Evolutionary conservation across 2,113 vertebrate species (phyloP).

Genomic region (Empidonax traillii): DNA sequence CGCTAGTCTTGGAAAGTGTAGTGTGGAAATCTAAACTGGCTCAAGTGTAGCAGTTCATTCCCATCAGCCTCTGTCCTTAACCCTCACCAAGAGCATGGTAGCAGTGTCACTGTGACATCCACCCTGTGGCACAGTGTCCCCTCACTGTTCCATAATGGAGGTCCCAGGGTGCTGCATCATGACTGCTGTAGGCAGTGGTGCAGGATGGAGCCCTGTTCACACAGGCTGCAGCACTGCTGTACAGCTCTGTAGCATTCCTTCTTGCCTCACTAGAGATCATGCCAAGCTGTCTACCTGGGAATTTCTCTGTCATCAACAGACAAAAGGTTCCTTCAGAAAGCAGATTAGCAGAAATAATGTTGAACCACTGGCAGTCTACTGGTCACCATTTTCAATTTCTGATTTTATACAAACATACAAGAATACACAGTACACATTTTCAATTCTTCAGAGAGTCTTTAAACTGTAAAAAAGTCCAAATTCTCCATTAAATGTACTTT

Average conservation of each 20-base stretch:
- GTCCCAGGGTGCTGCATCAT: not conserved
- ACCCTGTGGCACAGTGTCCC: fast-evolving
- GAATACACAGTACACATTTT: not conserved
- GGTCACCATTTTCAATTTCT: not conserved
- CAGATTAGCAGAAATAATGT: not conserved
- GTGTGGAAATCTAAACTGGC: not conserved
- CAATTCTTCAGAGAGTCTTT: not conserved
- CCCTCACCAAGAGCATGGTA: fast-evolving
- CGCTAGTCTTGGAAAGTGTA: not conserved
- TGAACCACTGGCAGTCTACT: not conserved
- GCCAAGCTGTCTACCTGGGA: not conserved
- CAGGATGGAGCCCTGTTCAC: not conserved
- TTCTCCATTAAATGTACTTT: not conserved
- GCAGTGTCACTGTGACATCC: not conserved
- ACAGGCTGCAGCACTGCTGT: not conserved
- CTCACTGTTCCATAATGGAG: not conserved
- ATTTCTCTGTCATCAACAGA: not conserved
- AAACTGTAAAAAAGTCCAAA: not conserved
- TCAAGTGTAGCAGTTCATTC: not conserved
- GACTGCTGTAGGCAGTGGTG: not conserved
- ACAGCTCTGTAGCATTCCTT: not conserved
- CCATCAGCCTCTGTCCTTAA: not conserved
- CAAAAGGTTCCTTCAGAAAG: not conserved
- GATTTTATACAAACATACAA: not conserved
- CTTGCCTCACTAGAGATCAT: not conserved